Conservation (phyloP, 2,888 invertebrate species). For the Deroplatys truncata region DNA sequence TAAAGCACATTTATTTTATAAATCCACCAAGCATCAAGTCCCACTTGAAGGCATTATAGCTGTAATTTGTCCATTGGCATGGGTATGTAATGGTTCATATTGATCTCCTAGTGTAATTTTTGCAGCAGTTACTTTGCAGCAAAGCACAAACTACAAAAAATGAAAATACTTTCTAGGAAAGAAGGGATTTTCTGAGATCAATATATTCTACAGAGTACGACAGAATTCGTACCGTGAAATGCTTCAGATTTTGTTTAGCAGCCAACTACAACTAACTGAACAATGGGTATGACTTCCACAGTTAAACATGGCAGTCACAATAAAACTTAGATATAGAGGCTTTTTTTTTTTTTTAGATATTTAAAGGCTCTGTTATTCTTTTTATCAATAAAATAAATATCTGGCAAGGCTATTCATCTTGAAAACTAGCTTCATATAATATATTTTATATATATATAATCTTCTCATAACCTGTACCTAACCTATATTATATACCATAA, state of each 20-base stretch:
- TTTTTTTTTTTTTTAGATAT: neutral
- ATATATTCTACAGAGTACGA: neutral
- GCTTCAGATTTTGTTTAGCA: conserved; percentile 28
- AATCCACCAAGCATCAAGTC: neutral
- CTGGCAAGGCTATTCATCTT: conserved; percentile 28
- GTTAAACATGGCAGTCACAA: neutral
- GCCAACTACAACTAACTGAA: neutral
- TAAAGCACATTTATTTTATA: neutral
- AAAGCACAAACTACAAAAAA: neutral
- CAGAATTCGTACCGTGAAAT: conserved; percentile 21
- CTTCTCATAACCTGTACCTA: conserved; percentile 24
- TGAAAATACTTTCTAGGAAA: neutral
- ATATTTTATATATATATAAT: conserved; percentile 25
- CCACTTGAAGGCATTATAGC: neutral
- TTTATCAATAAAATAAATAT: conserved; percentile 31
- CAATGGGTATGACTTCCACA: neutral
- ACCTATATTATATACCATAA: conserved; percentile 8
- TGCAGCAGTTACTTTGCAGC: neutral
- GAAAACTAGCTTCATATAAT: conserved; percentile 23
- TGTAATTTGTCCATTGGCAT: neutral
- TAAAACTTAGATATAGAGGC: neutral
- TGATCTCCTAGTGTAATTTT: neutral
- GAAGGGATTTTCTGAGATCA: neutral
- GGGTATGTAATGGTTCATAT: neutral
- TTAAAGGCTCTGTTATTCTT: neutral